A percentile compares a stretch with the other conserved stretches of the same genome.
Conservation (phyloP, 2,888 invertebrate species). For the Scaptodrosophila latifasciaeformis region DNA sequence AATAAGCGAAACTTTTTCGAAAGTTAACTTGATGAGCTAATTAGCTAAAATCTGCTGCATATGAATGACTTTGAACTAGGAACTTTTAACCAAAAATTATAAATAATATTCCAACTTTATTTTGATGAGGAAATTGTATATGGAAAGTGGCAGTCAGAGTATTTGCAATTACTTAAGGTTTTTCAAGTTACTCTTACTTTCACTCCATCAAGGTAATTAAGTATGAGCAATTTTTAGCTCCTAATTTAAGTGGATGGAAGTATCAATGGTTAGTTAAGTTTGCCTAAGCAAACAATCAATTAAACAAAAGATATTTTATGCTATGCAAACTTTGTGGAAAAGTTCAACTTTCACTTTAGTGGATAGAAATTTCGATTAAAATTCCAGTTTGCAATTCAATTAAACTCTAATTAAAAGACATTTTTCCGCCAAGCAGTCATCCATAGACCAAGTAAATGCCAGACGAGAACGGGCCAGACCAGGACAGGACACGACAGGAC, state of each 20-base stretch:
- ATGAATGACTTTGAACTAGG: too few species aligned
- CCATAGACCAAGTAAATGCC: too few species aligned
- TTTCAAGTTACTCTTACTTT: not conserved
- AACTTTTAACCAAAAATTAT: too few species aligned
- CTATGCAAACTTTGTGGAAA: conserved; percentile 60
- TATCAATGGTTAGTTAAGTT: conserved; percentile 43
- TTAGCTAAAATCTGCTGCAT: too few species aligned
- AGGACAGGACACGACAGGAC: not conserved
- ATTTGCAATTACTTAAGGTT: conserved; percentile 4
- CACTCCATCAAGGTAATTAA: not conserved
- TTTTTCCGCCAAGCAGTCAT: conserved; percentile 38
- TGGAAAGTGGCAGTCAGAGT: not conserved
- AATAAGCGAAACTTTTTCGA: too few species aligned
- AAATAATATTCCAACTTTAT: too few species aligned
- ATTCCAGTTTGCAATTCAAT: conserved; percentile 67
- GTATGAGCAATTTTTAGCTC: too few species aligned
- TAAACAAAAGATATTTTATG: too few species aligned
- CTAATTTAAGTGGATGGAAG: too few species aligned
- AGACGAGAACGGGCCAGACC: too few species aligned
- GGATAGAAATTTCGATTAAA: conserved; percentile 59
- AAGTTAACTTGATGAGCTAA: too few species aligned
- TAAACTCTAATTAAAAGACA: conserved; percentile 65
- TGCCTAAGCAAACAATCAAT: conserved; percentile 52
- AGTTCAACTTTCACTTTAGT: conserved; percentile 40
- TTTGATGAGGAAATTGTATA: too few species aligned